Conservation (phyloP, 2,797 vertebrate species). For the Synanceia verrucosa region DNA sequence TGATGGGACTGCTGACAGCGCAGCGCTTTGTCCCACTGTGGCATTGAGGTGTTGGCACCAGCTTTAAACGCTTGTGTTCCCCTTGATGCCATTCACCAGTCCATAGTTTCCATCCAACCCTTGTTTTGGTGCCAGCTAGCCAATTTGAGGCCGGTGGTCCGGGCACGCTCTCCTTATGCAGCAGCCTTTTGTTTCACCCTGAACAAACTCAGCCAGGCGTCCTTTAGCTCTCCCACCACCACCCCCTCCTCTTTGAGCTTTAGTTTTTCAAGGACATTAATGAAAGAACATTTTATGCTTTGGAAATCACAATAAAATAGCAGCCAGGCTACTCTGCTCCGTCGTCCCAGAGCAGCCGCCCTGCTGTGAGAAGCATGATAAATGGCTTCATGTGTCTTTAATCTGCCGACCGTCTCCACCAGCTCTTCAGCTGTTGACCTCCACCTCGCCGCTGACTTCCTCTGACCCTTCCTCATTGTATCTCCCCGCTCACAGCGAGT, state of each 20-base stretch:
- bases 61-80: conserved; percentile 39
- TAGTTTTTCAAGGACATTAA: conserved; percentile 27
- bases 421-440: conserved; percentile 82
- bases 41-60: conserved; percentile 62
- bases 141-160: conserved; percentile 54
- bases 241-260: not conserved
- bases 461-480: conserved; percentile 72
- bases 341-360: conserved; percentile 13
- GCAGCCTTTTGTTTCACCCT: conserved; percentile 57
- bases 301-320: conserved; percentile 10
- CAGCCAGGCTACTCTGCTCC: conserved; percentile 9
- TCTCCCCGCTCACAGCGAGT: conserved; percentile 36
- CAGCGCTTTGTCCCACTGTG: conserved; percentile 62
- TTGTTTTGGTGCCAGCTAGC: conserved; percentile 61
- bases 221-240: conserved; percentile 19
- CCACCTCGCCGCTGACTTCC: conserved; percentile 61
- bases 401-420: conserved; percentile 40
- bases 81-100: conserved; percentile 43
- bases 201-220: conserved; percentile 35
- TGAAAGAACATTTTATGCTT: conserved; percentile 30
- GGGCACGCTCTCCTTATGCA: conserved; percentile 48
- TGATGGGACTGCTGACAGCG: conserved; percentile 65
- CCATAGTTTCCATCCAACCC: conserved; percentile 39
- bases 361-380: conserved; percentile 52
- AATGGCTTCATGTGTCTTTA: conserved; percentile 50